Conservation (phyloP, 2,113 vertebrate species). For the Cavia porcellus region DNA sequence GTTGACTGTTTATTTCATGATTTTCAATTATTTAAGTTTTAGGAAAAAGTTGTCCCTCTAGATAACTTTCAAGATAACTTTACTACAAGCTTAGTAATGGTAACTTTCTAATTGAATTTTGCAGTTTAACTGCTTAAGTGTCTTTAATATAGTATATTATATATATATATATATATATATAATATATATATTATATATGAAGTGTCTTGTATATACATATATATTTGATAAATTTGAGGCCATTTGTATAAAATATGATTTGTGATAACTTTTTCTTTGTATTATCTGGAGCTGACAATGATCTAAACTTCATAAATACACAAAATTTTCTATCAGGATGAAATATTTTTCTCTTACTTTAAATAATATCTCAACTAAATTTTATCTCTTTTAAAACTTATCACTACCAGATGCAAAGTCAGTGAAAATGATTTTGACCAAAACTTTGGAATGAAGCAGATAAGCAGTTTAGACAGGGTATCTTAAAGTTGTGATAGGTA, state of each 20-base stretch:
- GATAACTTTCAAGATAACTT: no score
- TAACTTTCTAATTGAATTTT: neutral
- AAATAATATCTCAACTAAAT: neutral
- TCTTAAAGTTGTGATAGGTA: neutral
- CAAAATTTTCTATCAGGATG: neutral
- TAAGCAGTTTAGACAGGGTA: neutral
- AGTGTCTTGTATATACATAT: neutral
- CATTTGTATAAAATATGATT: neutral
- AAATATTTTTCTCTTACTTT: neutral
- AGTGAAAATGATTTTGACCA: neutral
- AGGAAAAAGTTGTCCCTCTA: neutral
- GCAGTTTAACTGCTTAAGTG: neutral
- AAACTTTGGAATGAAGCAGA: neutral
- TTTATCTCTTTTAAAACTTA: constrained; percentile 2
- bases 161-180: neutral
- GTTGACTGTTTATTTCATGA: neutral
- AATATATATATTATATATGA: no score
- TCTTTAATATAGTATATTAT: neutral
- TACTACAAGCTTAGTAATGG: neutral
- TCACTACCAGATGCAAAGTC: neutral
- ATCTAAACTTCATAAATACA: neutral
- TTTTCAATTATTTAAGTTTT: neutral
- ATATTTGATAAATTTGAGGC: neutral
- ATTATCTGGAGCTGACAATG: neutral
- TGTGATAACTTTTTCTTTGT: neutral